These are phyloP conservation scores for Prunella himalayana DNA, from an alignment of 2,113 vertebrate genomes.

Conservation along the genomic window DNA sequence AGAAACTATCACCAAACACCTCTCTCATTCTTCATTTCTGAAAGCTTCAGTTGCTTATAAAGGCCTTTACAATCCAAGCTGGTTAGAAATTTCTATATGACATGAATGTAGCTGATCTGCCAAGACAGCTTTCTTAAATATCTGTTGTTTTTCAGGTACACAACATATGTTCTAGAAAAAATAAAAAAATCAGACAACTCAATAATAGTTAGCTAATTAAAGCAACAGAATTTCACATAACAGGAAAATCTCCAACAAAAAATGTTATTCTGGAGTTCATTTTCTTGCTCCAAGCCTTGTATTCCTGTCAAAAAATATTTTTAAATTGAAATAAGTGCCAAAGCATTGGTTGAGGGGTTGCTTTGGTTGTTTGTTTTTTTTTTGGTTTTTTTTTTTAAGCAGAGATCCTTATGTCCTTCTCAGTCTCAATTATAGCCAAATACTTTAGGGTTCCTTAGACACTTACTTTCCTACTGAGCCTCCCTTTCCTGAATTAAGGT, in stretches of 20 bases:
- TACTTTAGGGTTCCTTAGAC: background rate
- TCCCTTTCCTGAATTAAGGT: background rate
- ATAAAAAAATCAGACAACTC: background rate
- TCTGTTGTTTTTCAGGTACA: background rate
- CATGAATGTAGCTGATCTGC: background rate
- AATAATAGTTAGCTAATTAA: background rate
- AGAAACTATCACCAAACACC: background rate
- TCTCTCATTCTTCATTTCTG: background rate
- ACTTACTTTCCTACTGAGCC: background rate
- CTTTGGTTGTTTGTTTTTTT: background rate
- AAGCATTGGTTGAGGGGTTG: background rate
- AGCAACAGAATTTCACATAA: background rate
- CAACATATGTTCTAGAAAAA: background rate
- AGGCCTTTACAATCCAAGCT: background rate
- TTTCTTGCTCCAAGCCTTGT: background rate
- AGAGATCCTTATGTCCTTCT: background rate
- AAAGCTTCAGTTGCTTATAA: background rate
- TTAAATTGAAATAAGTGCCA: background rate
- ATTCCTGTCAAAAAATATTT: background rate
- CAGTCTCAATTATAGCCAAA: background rate
- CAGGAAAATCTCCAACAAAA: background rate
- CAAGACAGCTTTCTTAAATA: background rate
- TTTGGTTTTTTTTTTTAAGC: background rate
- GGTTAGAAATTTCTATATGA: background rate
- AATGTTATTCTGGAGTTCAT: background rate